Evolutionary conservation across 2,888 invertebrate species (phyloP).

Genomic region (Willowsia nigromaculata): DNA sequence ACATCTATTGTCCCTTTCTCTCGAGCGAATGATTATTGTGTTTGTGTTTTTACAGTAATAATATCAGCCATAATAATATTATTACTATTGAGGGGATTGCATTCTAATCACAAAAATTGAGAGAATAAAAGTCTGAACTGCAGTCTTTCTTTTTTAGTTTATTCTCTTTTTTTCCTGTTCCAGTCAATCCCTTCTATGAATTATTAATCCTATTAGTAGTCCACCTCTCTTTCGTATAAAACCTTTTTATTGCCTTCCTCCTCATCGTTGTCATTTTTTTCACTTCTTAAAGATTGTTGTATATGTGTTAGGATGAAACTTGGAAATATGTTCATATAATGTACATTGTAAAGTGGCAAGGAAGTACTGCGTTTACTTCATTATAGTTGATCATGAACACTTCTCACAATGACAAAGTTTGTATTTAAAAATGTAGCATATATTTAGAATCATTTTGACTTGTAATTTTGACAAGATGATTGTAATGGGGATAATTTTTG

Average conservation of each 20-base stretch:
- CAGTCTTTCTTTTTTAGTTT: neutral
- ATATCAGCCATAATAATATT: neutral
- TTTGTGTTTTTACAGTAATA: neutral
- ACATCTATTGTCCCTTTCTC: neutral
- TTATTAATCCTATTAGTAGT: constrained; percentile 63
- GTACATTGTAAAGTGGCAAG: no score
- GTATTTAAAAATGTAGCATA: no score
- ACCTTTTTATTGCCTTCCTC: neutral
- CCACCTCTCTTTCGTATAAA: constrained; percentile 9
- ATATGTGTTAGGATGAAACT: no score
- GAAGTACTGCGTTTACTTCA: no score
- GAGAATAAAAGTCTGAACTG: neutral
- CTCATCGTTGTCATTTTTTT: neutral
- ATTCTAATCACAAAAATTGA: neutral
- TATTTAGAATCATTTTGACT: no score
- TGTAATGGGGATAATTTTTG: no score
- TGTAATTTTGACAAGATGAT: no score
- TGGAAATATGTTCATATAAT: no score
- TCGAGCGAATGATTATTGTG: no score
- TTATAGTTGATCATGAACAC: no score
- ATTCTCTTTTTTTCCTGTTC: constrained; percentile 21
- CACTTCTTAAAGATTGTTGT: no score
- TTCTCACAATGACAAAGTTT: no score
- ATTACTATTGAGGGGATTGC: neutral
- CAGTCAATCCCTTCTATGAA: constrained; percentile 52